A percentile compares a stretch with the other conserved stretches of the same genome.
phyloP scores from a whole-genome alignment of 1,140 invertebrate genomes.

The Diploscapter pachys region DNA sequence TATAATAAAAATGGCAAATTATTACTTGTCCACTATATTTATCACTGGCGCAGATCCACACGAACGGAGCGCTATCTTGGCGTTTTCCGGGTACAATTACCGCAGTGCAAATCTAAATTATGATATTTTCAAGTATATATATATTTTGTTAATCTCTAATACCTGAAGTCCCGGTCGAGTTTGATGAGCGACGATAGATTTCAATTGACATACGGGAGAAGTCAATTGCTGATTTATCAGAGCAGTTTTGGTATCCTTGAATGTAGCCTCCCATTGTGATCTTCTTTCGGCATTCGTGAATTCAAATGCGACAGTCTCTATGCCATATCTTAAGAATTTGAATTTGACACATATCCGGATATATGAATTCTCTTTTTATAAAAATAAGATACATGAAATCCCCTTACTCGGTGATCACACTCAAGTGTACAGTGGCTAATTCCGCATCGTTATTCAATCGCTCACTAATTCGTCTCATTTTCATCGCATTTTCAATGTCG shows the following conservation, averaged over 20 bases:
- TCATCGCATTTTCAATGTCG: constrained; percentile 24
- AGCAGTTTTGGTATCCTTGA: constrained; percentile 86
- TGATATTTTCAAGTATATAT: constrained; percentile 9
- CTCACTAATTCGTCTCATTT: constrained; percentile 61
- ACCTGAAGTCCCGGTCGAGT: constrained; percentile 38
- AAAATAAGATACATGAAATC: background rate
- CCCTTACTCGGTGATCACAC: constrained; percentile 76
- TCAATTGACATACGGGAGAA: constrained; percentile 64
- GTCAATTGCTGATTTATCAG: constrained; percentile 59
- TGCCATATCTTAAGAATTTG: constrained; percentile 69
- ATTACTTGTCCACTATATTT: constrained; percentile 87
- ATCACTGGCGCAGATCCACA: constrained; percentile 96
- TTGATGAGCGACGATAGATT: constrained; percentile 51
- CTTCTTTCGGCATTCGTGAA: constrained; percentile 85
- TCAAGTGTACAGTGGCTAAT: constrained; percentile 68
- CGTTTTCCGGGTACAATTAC: constrained; percentile 60
- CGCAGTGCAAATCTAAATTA: constrained; percentile 30
- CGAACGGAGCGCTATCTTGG: constrained; percentile 67
- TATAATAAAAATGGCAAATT: background rate
- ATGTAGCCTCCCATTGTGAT: constrained; percentile 80
- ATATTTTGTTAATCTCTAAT: background rate
- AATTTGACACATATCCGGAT: constrained; percentile 14
- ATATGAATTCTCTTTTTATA: background rate
- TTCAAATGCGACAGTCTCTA: constrained; percentile 78
- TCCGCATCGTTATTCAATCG: constrained; percentile 67